Evolutionary conservation across 2,797 vertebrate species (phyloP).

Genomic region (Leucoraja ocellata): DNA sequence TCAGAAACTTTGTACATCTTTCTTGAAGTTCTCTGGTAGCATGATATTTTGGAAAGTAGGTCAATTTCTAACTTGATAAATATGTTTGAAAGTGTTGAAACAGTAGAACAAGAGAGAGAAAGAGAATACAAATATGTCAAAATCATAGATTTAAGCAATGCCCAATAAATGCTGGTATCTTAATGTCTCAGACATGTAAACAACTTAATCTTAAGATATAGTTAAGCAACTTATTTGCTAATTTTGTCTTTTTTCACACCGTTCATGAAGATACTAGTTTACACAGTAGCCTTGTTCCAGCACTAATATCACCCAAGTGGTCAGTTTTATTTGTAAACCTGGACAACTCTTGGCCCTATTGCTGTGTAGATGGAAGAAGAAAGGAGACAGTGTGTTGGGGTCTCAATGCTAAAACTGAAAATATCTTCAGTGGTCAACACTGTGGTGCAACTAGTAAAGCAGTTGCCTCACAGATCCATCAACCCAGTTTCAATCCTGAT

Average conservation of each 20-base stretch:
- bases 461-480: too few relatives aligned
- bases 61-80: background rate
- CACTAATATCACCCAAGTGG: background rate
- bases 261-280: background rate
- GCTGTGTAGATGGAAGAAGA: too few relatives aligned
- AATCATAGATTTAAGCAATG: background rate
- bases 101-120: background rate
- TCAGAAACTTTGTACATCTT: background rate
- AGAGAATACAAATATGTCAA: background rate
- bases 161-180: background rate
- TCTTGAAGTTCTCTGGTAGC: background rate
- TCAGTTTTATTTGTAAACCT: background rate
- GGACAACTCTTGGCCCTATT: too few relatives aligned
- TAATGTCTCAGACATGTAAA: background rate
- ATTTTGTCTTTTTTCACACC: background rate
- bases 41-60: background rate
- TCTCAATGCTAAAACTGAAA: background rate
- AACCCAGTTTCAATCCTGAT: too few relatives aligned
- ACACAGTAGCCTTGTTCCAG: background rate
- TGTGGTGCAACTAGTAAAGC: background rate
- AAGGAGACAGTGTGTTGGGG: too few relatives aligned
- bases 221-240: background rate
- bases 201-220: background rate
- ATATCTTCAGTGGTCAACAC: background rate
- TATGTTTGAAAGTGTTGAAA: background rate